Conservation (phyloP, 1,140 invertebrate genomes). For the Ips nitidus region DNA sequence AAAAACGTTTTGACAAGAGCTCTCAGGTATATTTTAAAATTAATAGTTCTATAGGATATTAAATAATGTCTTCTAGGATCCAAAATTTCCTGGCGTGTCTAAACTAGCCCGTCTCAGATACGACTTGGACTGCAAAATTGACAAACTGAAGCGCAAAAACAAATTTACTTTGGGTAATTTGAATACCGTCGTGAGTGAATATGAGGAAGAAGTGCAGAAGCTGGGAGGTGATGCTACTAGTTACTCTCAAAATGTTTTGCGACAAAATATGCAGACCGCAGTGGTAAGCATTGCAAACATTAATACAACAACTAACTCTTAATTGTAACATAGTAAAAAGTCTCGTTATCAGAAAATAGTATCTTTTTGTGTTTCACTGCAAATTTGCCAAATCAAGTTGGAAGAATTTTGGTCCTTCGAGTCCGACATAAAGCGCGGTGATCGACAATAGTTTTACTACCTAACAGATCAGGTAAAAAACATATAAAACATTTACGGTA, state of each 20-base stretch:
- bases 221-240: slow-evolving; percentile 1
- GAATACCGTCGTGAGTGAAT: slow-evolving; percentile 38
- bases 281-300: too few relatives aligned
- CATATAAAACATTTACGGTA: too few relatives aligned
- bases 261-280: not conserved
- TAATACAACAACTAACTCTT: too few relatives aligned
- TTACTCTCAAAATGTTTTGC: not conserved
- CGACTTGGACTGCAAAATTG: slow-evolving; percentile 41
- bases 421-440: too few relatives aligned
- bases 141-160: slow-evolving; percentile 35
- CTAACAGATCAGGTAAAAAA: too few relatives aligned
- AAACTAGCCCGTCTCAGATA: slow-evolving; percentile 42
- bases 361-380: too few relatives aligned
- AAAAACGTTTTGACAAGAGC: slow-evolving; percentile 3
- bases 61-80: slow-evolving; percentile 17
- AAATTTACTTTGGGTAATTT: slow-evolving; percentile 33
- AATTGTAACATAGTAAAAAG: too few relatives aligned
- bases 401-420: too few relatives aligned
- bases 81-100: slow-evolving; percentile 25
- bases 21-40: not conserved
- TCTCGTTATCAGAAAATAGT: too few relatives aligned
- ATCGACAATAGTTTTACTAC: too few relatives aligned
- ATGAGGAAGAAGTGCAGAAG: slow-evolving; percentile 33
- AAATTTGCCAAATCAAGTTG: too few relatives aligned
- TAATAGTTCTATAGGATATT: too few relatives aligned